A percentile compares a stretch with the other conserved stretches of the same genome.
Evolutionary conservation across 2,888 invertebrate species (phyloP).

Genomic region (Epirrhoe alternata): DNA sequence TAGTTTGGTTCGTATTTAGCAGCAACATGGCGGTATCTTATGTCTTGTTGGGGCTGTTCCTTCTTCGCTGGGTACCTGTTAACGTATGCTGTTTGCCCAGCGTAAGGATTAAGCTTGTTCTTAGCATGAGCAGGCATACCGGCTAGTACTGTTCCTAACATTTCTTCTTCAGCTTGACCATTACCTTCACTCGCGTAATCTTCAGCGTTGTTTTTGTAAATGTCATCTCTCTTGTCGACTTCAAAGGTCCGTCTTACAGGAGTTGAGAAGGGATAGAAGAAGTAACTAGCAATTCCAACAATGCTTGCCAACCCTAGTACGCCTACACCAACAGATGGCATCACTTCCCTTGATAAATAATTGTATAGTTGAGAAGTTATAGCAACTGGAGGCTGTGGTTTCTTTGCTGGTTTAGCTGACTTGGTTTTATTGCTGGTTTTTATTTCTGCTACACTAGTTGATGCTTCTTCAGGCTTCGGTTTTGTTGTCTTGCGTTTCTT

Average conservation of each 20-base stretch:
- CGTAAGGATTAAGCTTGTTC: conserved; percentile 77
- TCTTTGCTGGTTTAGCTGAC: conserved; percentile 68
- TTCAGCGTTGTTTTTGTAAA: conserved; percentile 88
- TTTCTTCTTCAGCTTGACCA: conserved; percentile 91
- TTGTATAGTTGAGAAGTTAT: conserved; percentile 91
- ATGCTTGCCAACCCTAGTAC: conserved; percentile 90
- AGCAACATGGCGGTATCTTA: conserved; percentile 76
- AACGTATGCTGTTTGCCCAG: conserved; percentile 71
- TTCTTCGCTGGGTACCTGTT: conserved; percentile 74
- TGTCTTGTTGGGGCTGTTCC: conserved; percentile 65
- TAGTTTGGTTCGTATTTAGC: conserved; percentile 73
- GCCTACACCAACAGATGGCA: conserved; percentile 92
- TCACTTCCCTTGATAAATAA: conserved; percentile 91
- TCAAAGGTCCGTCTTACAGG: conserved; percentile 88
- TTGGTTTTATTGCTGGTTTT: conserved; percentile 85
- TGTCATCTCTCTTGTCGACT: conserved; percentile 86
- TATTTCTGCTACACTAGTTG: conserved; percentile 62
- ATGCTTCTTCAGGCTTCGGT: conserved; percentile 63
- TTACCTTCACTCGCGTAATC: conserved; percentile 87
- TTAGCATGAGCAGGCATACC: conserved; percentile 86
- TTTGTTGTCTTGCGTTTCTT: conserved; percentile 85
- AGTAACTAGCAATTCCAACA: conserved; percentile 91
- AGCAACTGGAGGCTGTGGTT: conserved; percentile 78
- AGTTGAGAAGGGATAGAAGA: conserved; percentile 90
- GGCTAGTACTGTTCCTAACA: conserved; percentile 90